Evolutionary conservation across 2,888 invertebrate genomes (phyloP), one percentile per base, ranked within the genome.

Genomic region (Parnassius smintheus): DNA sequence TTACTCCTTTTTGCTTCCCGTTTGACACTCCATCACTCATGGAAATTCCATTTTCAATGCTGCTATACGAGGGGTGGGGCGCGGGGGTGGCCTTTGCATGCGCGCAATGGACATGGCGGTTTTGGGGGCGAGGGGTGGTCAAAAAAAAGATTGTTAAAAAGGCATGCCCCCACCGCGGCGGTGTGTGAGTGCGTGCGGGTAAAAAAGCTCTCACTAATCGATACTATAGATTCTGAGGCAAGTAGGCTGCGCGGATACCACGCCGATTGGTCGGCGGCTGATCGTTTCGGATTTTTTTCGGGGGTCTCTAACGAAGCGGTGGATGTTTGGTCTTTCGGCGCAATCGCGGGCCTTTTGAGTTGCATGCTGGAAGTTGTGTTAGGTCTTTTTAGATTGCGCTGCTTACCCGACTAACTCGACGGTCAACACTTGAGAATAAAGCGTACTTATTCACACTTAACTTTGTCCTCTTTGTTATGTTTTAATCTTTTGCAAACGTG

Each of bases 1-100:
- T 91, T 91, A 87, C 89, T 91, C 86, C 86, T 89, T 91, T 91
- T 91, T 88, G 82, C 85, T 86, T 89, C 85, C 83, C 89, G 90
- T 91, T 91, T 91, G 91, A 91, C 91, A 91, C 91, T 91, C 91
- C 91, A 91, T 91, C 91, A 91, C 89, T 91, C 91, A 91, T 88
- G 91, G 91, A 91, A 91, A 91, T 91, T 91, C 91, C 91, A 91
- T 91, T 91, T 91, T 91, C 89, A 90, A 90, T 90, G 90, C 87
- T 86, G 88, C 81, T 85, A 83, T 86, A 83, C 82, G 85, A 83
- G 86, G 82, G 85, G 82, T 74, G 86, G 84, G 81, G 66, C 71
- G 59, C 76, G 75, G 80, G 86, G 90, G 88, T 84, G 91, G 89
- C 87, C 89, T 91, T 91, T 89, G 89, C 90, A 91, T 90, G 86